These are phyloP conservation scores for Clistopyga incitator DNA, from an alignment of 2,888 invertebrate species.

Conservation along the genomic window DNA sequence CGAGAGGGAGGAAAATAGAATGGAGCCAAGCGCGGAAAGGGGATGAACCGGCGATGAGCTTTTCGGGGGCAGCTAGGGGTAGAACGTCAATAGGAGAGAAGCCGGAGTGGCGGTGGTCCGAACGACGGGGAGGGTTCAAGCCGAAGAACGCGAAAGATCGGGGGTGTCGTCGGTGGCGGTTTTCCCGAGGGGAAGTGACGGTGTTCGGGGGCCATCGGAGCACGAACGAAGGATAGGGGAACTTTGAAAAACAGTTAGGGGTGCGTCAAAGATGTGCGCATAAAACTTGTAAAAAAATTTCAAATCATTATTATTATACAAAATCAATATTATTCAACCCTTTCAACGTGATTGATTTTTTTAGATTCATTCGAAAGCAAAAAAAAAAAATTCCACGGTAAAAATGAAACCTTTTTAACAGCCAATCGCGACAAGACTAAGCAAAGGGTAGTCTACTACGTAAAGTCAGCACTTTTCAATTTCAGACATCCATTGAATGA, in stretches of 20 bases:
- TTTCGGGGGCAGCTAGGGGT: slow-evolving; percentile 55
- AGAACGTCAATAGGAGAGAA: slow-evolving; percentile 71
- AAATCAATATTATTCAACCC: background rate
- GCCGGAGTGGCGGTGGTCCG: slow-evolving; percentile 55
- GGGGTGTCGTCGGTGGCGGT: slow-evolving; percentile 20
- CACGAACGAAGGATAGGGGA: slow-evolving; percentile 47
- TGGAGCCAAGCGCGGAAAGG: slow-evolving; percentile 48
- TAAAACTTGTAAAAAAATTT: too few species aligned
- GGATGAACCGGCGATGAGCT: slow-evolving; percentile 35
- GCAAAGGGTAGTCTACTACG: background rate
- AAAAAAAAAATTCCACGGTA: too few species aligned
- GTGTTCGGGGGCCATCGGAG: background rate
- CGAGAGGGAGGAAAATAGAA: slow-evolving; percentile 46
- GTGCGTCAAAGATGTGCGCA: slow-evolving; percentile 33
- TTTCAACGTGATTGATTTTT: too few species aligned
- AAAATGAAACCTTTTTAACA: too few species aligned
- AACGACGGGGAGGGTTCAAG: slow-evolving; percentile 25
- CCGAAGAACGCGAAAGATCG: slow-evolving; percentile 30
- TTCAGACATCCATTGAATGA: too few species aligned
- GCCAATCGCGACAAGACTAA: too few species aligned
- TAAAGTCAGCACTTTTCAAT: too few species aligned
- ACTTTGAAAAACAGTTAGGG: slow-evolving; percentile 24
- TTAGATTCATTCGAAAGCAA: background rate
- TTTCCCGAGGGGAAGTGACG: slow-evolving; percentile 35
- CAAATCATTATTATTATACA: too few species aligned